These are phyloP conservation scores for Magallana ariakensis DNA, from an alignment of 1,140 invertebrate species.

Conservation along the genomic window DNA sequence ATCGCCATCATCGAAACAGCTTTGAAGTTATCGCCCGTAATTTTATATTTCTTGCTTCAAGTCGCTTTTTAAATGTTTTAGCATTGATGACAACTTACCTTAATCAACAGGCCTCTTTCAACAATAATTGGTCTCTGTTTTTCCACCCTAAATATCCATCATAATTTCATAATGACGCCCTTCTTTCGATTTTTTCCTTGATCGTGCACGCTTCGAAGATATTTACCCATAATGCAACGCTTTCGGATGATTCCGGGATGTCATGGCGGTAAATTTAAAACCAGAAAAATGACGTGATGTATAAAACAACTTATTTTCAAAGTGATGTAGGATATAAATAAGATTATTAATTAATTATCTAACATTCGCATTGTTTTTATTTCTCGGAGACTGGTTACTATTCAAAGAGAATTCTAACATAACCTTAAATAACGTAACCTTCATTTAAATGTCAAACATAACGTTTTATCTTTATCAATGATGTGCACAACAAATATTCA, in stretches of 20 bases:
- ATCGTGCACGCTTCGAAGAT: conserved; percentile 53
- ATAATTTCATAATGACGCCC: neutral
- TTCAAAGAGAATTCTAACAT: no score
- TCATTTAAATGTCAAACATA: no score
- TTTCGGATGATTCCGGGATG: conserved; percentile 26
- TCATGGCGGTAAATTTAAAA: conserved; percentile 27
- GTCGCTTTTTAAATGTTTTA: conserved; percentile 6
- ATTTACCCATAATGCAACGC: conserved; percentile 57
- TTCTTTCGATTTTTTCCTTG: conserved; percentile 49
- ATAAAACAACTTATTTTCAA: no score
- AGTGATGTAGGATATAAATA: no score
- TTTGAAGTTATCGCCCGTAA: conserved; percentile 53
- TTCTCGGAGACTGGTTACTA: no score
- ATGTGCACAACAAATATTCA: no score
- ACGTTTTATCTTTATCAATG: no score
- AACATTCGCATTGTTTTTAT: no score
- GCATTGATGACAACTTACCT: conserved; percentile 10
- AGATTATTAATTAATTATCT: no score
- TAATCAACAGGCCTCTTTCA: neutral
- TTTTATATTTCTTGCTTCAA: neutral
- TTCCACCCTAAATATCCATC: neutral
- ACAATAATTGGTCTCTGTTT: neutral
- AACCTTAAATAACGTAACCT: no score
- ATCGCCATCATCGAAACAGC: conserved; percentile 36
- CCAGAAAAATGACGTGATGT: neutral